Conservation (phyloP, 2,888 invertebrate species). For the Aradus depressus region DNA sequence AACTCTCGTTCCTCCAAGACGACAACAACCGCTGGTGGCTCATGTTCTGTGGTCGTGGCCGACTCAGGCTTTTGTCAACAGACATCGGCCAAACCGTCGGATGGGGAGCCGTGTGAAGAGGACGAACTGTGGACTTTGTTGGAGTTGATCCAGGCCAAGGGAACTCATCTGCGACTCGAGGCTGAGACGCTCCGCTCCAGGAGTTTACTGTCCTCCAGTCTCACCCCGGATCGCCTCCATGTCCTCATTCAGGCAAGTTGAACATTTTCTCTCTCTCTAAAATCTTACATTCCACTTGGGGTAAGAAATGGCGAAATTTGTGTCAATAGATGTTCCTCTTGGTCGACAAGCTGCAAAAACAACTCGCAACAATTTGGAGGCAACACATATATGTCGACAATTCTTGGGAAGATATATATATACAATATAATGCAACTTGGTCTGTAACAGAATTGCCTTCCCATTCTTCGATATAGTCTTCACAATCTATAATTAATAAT, state of each 20-base stretch:
- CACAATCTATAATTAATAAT: too few relatives aligned
- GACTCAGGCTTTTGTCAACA: slow-evolving; percentile 86
- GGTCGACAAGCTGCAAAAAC: too few relatives aligned
- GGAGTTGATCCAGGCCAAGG: slow-evolving; percentile 71
- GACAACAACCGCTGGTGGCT: too few relatives aligned
- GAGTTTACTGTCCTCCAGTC: slow-evolving; percentile 27
- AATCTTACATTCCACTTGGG: too few relatives aligned
- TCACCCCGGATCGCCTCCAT: slow-evolving; percentile 9
- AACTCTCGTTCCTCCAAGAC: slow-evolving; percentile 41
- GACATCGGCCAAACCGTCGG: slow-evolving; percentile 42
- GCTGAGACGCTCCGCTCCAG: slow-evolving; percentile 30
- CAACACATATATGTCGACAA: too few relatives aligned
- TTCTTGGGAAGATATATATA: too few relatives aligned
- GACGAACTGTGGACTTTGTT: slow-evolving; percentile 77
- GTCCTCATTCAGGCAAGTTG: slow-evolving; percentile 1
- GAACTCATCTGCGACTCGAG: slow-evolving; percentile 57
- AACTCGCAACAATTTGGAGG: too few relatives aligned
- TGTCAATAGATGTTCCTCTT: neutral
- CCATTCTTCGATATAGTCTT: too few relatives aligned
- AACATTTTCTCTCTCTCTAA: too few relatives aligned
- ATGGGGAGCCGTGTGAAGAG: slow-evolving; percentile 41
- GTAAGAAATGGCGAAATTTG: slow-evolving; percentile 25
- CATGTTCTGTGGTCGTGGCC: slow-evolving; percentile 53
- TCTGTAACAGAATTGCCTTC: too few relatives aligned
- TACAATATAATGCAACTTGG: too few relatives aligned